A percentile compares a stretch with the other conserved stretches of the same genome.
phyloP scores from a whole-genome alignment of 2,113 vertebrate genomes.

The Tringa solitaria region DNA sequence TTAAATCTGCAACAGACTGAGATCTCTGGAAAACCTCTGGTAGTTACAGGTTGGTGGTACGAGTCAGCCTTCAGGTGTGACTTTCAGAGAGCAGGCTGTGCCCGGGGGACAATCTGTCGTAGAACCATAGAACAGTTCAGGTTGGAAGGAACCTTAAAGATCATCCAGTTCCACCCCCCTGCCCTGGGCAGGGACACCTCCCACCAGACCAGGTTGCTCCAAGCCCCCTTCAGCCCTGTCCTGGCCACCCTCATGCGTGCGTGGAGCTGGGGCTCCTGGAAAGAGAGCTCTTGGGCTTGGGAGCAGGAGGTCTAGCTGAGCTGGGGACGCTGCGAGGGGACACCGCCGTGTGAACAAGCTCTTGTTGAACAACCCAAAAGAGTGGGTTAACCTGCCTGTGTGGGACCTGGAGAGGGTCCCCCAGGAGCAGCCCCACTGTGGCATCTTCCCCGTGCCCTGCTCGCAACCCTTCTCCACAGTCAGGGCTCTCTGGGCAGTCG shows the following conservation, averaged over 20 bases:
- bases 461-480: background rate
- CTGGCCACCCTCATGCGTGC: fast-evolving
- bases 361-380: no score
- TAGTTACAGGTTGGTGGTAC: no score
- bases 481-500: background rate
- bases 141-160: no score
- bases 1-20: background rate
- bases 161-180: no score
- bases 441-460: background rate
- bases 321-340: background rate
- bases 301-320: background rate
- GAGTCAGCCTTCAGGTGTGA: background rate
- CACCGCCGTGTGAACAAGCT: background rate
- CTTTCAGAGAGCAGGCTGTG: background rate
- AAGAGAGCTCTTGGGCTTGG: background rate
- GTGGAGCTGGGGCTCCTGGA: background rate
- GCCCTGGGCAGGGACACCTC: no score
- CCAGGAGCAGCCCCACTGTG: background rate
- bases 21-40: background rate
- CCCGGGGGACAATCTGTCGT: background rate
- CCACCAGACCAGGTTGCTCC: no score
- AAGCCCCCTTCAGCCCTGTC: no score
- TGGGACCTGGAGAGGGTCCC: background rate
- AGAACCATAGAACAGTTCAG: no score
- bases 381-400: background rate